Evolutionary conservation across 2,797 vertebrate genomes (phyloP).

Genomic region (Leucoraja ocellata): DNA sequence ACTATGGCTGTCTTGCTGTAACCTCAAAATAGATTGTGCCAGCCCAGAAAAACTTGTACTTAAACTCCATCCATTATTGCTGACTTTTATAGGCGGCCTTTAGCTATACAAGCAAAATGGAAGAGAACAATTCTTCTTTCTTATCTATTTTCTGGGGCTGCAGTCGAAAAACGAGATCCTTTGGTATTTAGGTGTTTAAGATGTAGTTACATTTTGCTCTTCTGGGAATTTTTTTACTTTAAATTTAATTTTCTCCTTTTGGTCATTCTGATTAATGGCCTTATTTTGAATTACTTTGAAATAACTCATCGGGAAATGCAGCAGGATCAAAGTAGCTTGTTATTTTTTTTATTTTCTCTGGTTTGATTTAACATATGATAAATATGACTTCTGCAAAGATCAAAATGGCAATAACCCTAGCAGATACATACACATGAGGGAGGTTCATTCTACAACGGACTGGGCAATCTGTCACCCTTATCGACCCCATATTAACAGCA

Average conservation of each 20-base stretch:
- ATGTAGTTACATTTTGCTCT: background rate
- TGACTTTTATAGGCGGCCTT: slow-evolving; percentile 52
- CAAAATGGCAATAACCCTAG: background rate
- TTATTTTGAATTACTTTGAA: background rate
- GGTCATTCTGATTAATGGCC: background rate
- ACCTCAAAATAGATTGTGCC: slow-evolving; percentile 48
- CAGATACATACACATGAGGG: background rate
- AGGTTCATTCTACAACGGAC: background rate
- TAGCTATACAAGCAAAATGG: background rate
- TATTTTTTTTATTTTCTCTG: too few species aligned
- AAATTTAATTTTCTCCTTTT: background rate
- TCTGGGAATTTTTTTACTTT: background rate
- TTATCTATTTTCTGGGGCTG: background rate
- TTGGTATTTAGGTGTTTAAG: background rate
- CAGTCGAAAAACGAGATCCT: background rate
- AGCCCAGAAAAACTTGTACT: slow-evolving; percentile 55
- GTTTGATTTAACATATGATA: background rate
- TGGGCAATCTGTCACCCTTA: background rate
- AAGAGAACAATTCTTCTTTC: background rate
- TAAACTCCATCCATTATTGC: slow-evolving; percentile 62
- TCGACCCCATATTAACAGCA: background rate
- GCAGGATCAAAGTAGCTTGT: background rate
- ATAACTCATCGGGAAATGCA: background rate
- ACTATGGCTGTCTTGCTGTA: slow-evolving; percentile 47
- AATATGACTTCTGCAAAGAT: background rate